These are phyloP conservation scores for Rhagonycha fulva DNA, from an alignment of 2,888 invertebrate species.

Conservation along the genomic window DNA sequence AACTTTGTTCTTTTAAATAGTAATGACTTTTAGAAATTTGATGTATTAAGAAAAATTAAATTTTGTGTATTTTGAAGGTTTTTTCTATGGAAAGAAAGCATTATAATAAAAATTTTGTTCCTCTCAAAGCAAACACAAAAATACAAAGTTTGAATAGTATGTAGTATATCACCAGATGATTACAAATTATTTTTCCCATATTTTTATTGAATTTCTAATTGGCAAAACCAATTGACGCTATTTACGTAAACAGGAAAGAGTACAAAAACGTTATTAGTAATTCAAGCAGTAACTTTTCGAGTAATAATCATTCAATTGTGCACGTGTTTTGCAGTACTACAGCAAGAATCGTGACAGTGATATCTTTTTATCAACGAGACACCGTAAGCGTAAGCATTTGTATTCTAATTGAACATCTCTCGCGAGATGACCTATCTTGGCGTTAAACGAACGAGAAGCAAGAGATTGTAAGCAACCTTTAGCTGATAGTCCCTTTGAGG, in stretches of 20 bases:
- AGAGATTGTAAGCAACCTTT: background rate
- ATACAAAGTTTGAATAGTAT: too few species aligned
- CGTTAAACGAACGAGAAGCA: slow-evolving; percentile 4
- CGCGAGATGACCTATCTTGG: slow-evolving; percentile 6
- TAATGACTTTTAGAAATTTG: too few species aligned
- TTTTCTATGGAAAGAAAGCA: too few species aligned
- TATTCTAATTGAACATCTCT: slow-evolving; percentile 40
- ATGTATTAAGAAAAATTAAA: too few species aligned
- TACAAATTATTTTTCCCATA: background rate
- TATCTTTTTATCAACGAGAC: slow-evolving; percentile 39
- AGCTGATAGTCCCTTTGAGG: background rate
- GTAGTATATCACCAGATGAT: too few species aligned
- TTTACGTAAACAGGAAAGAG: background rate
- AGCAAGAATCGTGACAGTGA: slow-evolving; percentile 18
- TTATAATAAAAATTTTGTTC: too few species aligned
- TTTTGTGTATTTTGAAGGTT: too few species aligned
- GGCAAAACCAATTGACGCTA: too few species aligned
- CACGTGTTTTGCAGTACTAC: background rate
- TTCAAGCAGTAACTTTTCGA: slow-evolving; percentile 26
- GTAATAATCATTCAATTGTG: slow-evolving; percentile 5
- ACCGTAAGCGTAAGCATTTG: slow-evolving; percentile 33
- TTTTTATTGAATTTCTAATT: background rate
- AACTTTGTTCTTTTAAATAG: too few species aligned
- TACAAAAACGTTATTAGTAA: background rate
- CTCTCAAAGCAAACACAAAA: too few species aligned